Evolutionary conservation across 2,797 vertebrate species (phyloP).

Genomic region (Sebastes ruberrimus): DNA sequence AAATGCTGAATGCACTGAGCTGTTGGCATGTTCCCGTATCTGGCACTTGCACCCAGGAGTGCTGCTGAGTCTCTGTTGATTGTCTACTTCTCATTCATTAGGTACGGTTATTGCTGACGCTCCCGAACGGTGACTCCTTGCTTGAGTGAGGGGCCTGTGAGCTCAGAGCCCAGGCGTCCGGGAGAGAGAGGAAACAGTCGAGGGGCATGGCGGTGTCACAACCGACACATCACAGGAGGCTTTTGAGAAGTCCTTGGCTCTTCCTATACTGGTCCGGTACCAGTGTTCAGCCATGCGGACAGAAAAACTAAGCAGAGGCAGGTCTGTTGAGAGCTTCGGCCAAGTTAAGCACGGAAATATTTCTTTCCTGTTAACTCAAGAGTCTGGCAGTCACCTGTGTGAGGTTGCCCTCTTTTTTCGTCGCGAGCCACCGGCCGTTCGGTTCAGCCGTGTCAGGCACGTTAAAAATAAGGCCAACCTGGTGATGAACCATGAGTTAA

Average conservation of each 20-base stretch:
- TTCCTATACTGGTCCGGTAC: conserved; percentile 63
- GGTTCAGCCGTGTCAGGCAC: conserved; percentile 40
- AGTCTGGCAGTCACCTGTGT: conserved; percentile 75
- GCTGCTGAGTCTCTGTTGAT: conserved; percentile 66
- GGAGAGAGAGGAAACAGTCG: conserved; percentile 50
- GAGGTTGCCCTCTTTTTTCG: conserved; percentile 66
- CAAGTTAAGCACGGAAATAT: conserved; percentile 82
- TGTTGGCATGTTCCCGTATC: conserved; percentile 58
- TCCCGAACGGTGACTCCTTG: conserved; percentile 39
- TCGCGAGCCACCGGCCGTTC: conserved; percentile 47
- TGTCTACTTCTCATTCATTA: conserved; percentile 66
- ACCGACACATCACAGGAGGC: conserved; percentile 69
- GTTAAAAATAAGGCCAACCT: conserved; percentile 11
- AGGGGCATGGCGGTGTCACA: conserved; percentile 61
- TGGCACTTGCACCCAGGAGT: conserved; percentile 47
- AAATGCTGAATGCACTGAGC: conserved; percentile 63
- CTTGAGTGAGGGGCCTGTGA: conserved; percentile 45
- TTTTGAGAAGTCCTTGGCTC: conserved; percentile 68
- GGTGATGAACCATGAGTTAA: conserved; percentile 32
- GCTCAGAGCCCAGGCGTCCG: conserved; percentile 57
- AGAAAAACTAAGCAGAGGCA: conserved; percentile 74
- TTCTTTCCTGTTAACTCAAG: conserved; percentile 82
- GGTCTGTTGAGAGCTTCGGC: conserved; percentile 67
- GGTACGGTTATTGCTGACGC: conserved; percentile 47
- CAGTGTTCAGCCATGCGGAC: conserved; percentile 65